phyloP scores from a whole-genome alignment of 2,113 vertebrate species.

The Oryzias celebensis region DNA sequence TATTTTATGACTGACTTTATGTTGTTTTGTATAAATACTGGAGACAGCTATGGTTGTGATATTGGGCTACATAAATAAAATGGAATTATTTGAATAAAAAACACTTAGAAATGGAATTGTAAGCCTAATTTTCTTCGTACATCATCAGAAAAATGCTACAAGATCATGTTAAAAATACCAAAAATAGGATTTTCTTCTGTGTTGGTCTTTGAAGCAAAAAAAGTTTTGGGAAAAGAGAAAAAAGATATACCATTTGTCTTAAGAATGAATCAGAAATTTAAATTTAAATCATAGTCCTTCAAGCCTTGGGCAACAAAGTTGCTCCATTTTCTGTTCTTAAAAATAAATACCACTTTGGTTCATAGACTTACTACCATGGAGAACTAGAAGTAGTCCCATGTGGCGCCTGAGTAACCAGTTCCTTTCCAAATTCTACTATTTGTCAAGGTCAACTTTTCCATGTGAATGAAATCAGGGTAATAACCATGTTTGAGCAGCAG shows the following conservation, averaged over 20 bases:
- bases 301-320: conserved; percentile 31
- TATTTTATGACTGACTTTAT: too few species aligned
- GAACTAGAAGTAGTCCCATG: conserved; percentile 28
- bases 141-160: too few species aligned
- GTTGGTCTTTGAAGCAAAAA: background rate
- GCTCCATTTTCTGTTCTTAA: conserved; percentile 15
- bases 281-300: conserved; percentile 20
- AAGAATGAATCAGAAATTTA: conserved; percentile 15
- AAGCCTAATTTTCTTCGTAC: too few species aligned
- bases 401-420: conserved; percentile 42
- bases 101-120: too few species aligned
- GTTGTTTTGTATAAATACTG: too few species aligned
- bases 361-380: conserved; percentile 14
- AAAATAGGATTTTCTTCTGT: too few species aligned
- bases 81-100: too few species aligned
- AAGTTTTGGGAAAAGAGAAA: background rate
- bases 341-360: conserved; percentile 23
- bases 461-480: conserved; percentile 41
- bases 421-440: conserved; percentile 38
- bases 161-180: too few species aligned
- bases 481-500: conserved; percentile 63
- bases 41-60: too few species aligned
- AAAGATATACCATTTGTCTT: background rate
- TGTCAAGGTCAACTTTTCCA: conserved; percentile 71
- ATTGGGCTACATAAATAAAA: too few species aligned